Conservation (phyloP, 1,140 invertebrate species). For the Drosophila erecta region DNA sequence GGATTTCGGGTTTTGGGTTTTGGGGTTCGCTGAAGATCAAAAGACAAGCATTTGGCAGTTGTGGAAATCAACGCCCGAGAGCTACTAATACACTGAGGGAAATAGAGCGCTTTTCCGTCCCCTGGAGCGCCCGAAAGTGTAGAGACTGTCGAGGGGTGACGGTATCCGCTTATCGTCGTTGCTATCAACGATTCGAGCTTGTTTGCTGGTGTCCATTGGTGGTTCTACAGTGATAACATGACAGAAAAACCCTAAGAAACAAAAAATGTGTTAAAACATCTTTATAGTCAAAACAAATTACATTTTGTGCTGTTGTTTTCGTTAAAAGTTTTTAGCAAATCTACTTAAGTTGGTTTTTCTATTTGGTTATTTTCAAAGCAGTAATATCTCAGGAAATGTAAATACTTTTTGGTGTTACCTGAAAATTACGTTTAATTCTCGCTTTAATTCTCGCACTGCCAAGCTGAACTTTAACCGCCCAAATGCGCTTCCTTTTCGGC, state of each 20-base stretch:
- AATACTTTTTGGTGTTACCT: no score
- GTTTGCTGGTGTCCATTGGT: conserved; percentile 54
- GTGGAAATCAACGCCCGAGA: conserved; percentile 78
- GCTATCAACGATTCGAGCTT: conserved; percentile 49
- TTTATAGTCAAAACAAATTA: no score
- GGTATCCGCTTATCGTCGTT: conserved; percentile 14
- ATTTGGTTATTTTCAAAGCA: no score
- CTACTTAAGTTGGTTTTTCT: no score
- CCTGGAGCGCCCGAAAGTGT: conserved; percentile 1
- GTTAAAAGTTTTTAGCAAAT: no score
- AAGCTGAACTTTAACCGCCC: conserved; percentile 1
- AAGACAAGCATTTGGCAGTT: conserved; percentile 80
- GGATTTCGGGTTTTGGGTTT: conserved; percentile 26
- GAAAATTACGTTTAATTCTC: no score
- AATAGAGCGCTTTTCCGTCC: conserved; percentile 32
- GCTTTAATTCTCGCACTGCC: no score
- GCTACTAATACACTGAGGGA: conserved; percentile 33
- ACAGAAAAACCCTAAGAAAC: background rate
- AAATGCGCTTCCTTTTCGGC: conserved; percentile 58
- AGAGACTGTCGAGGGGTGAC: background rate
- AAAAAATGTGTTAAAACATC: background rate
- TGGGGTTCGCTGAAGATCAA: conserved; percentile 63
- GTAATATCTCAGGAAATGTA: no score
- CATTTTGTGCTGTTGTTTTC: background rate
- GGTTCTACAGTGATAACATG: background rate